Evolutionary conservation across 2,888 invertebrate genomes (phyloP), one percentile per base, ranked within the genome.

Genomic region (Hyposoter dolosus): DNA sequence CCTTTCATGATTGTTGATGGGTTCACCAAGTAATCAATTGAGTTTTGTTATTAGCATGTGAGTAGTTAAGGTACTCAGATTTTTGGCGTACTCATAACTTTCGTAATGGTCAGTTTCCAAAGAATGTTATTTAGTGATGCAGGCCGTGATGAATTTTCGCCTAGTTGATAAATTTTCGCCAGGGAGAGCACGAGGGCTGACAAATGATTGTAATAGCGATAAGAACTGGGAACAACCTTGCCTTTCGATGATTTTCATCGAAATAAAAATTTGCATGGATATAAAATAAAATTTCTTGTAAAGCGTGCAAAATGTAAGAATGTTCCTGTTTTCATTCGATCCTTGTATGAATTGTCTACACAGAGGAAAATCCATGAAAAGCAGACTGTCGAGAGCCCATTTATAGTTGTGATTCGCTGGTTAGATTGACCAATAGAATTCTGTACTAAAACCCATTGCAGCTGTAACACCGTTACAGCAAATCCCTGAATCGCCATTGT

Each of bases 341-440:
- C 9, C 40, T 40, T 7, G 40, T 6, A 28, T 60, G 15, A 28
- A n/a, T 17, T 40, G 12, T 5, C 32, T 65, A 32, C 19, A 32
- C 28, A 50, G 23, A 32, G 17, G n/a, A 15, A 50, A 32, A 23
- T 32, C 28, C 28, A 28, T 43, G 43, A 60, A 60, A 40, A 40
- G 56, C 12, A 60, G 74, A 56, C 23, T 28, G n/a, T 74, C 43
- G 35, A 15, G 15, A 23, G 0, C 1, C 17, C 60, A 32, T 15
- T 60, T 60, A 23, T 15, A 32, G 19, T 40, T 43, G 74, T 60
- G 60, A 60, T 74, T n/a, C n/a, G 63, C 23, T n/a, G 23, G 60
- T 75, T 75, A 32, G 45, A 66, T n/a, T 77, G 47, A 66, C 77
- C 65, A 77, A 82, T 83, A 83, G 74, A 82, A 79, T 83, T 79